These are phyloP conservation scores for Echeneis naucrates DNA, from an alignment of 2,797 vertebrate genomes.

Conservation along the genomic window DNA sequence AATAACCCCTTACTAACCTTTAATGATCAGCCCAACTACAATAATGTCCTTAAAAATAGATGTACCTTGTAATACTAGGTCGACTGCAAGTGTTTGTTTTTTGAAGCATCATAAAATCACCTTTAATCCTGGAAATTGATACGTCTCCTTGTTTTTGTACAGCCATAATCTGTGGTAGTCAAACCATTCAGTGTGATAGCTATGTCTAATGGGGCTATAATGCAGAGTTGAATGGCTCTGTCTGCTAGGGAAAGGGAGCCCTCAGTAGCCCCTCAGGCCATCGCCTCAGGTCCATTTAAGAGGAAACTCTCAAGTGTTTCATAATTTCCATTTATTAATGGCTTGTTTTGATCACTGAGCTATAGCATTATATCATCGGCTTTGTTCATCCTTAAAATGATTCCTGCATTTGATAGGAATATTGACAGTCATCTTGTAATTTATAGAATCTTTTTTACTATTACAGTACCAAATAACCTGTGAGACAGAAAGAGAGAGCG, in stretches of 20 bases:
- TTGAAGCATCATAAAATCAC: slow-evolving; percentile 66
- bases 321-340: slow-evolving; percentile 73
- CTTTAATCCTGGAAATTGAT: slow-evolving; percentile 59
- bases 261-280: slow-evolving; percentile 73
- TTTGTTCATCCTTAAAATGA: slow-evolving; percentile 56
- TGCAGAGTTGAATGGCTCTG: slow-evolving; percentile 68
- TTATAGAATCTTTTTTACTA: slow-evolving; percentile 32
- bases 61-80: slow-evolving; percentile 66
- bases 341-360: slow-evolving; percentile 72
- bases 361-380: slow-evolving; percentile 58
- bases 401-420: slow-evolving; percentile 35
- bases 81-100: slow-evolving; percentile 61
- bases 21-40: slow-evolving; percentile 51
- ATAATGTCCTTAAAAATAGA: slow-evolving; percentile 70
- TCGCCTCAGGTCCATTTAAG: slow-evolving; percentile 74
- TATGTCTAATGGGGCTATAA: slow-evolving; percentile 80
- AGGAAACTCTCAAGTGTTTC: slow-evolving; percentile 73
- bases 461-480: slow-evolving; percentile 31
- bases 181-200: slow-evolving; percentile 68
- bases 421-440: slow-evolving; percentile 42
- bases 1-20: slow-evolving; percentile 56
- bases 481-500: no score
- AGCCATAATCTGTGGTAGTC: slow-evolving; percentile 54
- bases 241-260: slow-evolving; percentile 64
- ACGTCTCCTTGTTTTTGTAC: slow-evolving; percentile 58